Conservation (phyloP, 1,140 invertebrate genomes). For the Caenorhabditis brenneri region DNA sequence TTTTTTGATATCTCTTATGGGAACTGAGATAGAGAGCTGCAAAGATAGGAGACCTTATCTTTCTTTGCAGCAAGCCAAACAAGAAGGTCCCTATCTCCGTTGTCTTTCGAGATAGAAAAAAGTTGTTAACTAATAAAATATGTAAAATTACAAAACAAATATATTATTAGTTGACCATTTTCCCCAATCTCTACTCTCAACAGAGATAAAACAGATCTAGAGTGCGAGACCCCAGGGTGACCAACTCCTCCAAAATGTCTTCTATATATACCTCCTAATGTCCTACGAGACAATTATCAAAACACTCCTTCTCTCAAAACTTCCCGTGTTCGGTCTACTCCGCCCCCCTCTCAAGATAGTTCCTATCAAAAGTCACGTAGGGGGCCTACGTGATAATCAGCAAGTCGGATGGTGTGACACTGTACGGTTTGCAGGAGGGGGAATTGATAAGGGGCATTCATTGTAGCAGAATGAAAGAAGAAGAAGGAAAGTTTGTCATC, state of each 20-base stretch:
- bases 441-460: background rate
- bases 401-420: slow-evolving; percentile 24
- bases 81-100: too few species aligned
- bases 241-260: background rate
- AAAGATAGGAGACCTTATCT: too few species aligned
- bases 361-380: slow-evolving; percentile 15
- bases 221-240: background rate
- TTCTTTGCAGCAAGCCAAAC: too few species aligned
- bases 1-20: too few species aligned
- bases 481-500: background rate
- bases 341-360: background rate
- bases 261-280: background rate
- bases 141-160: too few species aligned
- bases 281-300: slow-evolving; percentile 16
- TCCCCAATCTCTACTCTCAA: background rate
- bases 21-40: too few species aligned
- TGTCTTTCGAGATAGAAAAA: too few species aligned
- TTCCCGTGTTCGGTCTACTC: slow-evolving; percentile 1
- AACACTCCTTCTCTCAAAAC: background rate
- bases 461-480: background rate
- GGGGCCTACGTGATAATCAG: slow-evolving; percentile 20
- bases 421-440: background rate
- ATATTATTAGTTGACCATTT: background rate
- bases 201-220: background rate
- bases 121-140: too few species aligned